Conservation (phyloP, 1,140 invertebrate genomes). For the Lysiphlebus fabarum region DNA sequence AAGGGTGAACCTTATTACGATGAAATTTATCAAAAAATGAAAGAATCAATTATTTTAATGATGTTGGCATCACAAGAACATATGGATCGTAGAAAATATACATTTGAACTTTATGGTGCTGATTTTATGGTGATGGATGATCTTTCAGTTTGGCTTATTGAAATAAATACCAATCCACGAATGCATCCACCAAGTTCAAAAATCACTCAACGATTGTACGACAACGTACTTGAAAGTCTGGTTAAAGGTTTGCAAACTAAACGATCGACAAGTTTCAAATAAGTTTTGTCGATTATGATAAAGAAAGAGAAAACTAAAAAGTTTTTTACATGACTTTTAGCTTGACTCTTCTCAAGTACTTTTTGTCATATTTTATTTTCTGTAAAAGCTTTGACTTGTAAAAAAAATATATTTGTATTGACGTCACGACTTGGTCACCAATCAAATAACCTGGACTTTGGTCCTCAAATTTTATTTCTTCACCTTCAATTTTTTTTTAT, state of each 20-base stretch:
- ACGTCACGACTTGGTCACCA: slow-evolving; percentile 25
- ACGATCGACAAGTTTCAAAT: neutral
- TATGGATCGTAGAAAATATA: slow-evolving; percentile 71
- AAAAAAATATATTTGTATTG: slow-evolving; percentile 17
- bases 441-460: slow-evolving; percentile 26
- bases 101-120: slow-evolving; percentile 88
- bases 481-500: slow-evolving; percentile 12
- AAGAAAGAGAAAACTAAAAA: neutral
- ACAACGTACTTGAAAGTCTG: slow-evolving; percentile 77
- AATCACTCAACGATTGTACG: slow-evolving; percentile 79
- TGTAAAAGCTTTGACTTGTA: too few relatives aligned
- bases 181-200: slow-evolving; percentile 74
- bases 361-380: neutral
- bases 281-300: neutral
- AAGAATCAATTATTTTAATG: slow-evolving; percentile 75
- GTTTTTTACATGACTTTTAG: slow-evolving; percentile 14
- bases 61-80: slow-evolving; percentile 75
- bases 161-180: slow-evolving; percentile 89
- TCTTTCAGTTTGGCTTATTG: slow-evolving; percentile 85
- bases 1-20: slow-evolving; percentile 60
- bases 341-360: slow-evolving; percentile 3
- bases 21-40: slow-evolving; percentile 82
- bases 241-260: slow-evolving; percentile 69
- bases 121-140: slow-evolving; percentile 88
- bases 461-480: slow-evolving; percentile 8